Base-by-base conservation (phyloP, 2,797 vertebrate species). In the Scarus forsteni region DNA sequence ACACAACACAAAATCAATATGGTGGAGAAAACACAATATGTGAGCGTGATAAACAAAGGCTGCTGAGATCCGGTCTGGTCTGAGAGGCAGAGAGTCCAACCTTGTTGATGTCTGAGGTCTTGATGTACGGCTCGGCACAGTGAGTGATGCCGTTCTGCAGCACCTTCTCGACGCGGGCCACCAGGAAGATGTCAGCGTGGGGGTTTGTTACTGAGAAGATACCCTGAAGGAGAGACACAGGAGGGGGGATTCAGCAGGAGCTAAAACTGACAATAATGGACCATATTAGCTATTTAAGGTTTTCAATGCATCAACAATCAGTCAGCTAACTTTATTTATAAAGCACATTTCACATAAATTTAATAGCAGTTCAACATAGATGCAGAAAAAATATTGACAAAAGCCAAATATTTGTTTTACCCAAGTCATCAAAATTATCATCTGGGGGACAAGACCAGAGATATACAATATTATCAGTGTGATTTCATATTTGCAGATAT, bases 131-230 rank as follows among this genome's bases (percentile, higher is more conserved):
- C 79, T 99, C 98, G 0, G 95, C 95, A 2, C 97, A 97, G 91
- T 98, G 97, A 0, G 96, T 94, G 36, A 99, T 99, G 85, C 96
- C 98, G 19, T 98, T 98, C 89, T 99, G 98, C n/a, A 99, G 85
- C 44, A 99, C 97, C 85, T 99, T 99, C 90, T 99, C 98, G 56
- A 99, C 94, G 0, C 96, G 95, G 0, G 94, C 97, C 70, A 99
- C 95, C 70, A 99, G 94, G 86, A 97, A 98, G 87, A 99, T 96
- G 75, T 99, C 97, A 0, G 93, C 81, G 1, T 99, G 96, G 1
- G 98, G 97, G 88, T 96, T 95, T 0, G 96, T 97, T 70, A 98
- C 97, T 0, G 97, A 99, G 88, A 99, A 99, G 86, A 99, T 94
- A 0, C 96, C 97, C 98, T 99, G 86, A 1, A 70, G 45, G 65